Conservation (phyloP, 2,113 vertebrate genomes). For the Haemorhous mexicanus region DNA sequence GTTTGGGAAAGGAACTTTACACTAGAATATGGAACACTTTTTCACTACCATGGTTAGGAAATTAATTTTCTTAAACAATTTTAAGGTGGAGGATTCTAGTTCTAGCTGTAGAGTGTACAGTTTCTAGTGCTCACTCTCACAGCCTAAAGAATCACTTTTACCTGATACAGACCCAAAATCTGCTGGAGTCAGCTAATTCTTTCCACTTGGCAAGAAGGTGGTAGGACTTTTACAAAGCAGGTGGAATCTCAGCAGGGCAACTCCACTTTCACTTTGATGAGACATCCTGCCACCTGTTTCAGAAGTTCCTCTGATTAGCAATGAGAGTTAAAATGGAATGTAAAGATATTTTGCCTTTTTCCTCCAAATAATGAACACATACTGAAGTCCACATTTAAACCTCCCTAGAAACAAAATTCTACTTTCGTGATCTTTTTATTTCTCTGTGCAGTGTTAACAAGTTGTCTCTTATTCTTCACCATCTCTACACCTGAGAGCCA, state of each 20-base stretch:
- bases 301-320: background rate
- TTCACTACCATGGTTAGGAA: background rate
- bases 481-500: background rate
- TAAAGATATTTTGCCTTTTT: background rate
- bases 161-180: background rate
- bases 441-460: background rate
- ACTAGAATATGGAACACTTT: background rate
- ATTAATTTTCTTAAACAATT: background rate
- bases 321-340: background rate
- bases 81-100: background rate
- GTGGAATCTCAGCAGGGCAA: slow-evolving; percentile 27
- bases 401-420: background rate
- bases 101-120: accelerated
- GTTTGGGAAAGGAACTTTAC: background rate
- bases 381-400: background rate
- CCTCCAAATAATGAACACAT: background rate
- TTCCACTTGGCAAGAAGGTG: background rate
- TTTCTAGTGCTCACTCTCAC: background rate
- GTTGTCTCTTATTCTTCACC: background rate
- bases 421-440: background rate
- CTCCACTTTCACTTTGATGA: background rate
- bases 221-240: background rate
- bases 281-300: slow-evolving; percentile 11
- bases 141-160: background rate
- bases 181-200: background rate